phyloP scores from a whole-genome alignment of 2,113 vertebrate genomes.

The Sebastes fasciatus region DNA sequence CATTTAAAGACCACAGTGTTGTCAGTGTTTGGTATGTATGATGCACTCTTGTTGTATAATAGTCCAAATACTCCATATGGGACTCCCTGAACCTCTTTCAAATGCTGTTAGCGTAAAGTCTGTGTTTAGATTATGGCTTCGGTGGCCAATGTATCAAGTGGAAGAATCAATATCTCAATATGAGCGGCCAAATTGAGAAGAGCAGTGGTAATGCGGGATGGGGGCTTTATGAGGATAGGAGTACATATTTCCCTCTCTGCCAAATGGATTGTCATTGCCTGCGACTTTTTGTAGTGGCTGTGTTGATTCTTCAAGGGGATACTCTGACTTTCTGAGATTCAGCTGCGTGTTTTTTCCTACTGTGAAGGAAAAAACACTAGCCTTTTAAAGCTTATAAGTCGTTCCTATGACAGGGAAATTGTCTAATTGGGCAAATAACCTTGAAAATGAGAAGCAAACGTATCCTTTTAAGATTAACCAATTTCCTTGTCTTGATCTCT shows the following conservation, averaged over 20 bases:
- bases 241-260: slow-evolving; percentile 51
- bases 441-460: slow-evolving; percentile 36
- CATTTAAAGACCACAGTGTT: background rate
- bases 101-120: slow-evolving; percentile 30
- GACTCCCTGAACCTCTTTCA: slow-evolving; percentile 29
- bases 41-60: background rate
- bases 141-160: slow-evolving; percentile 51
- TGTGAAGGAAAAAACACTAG: background rate
- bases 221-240: slow-evolving; percentile 36
- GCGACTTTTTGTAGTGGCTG: slow-evolving; percentile 42
- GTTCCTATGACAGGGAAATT: background rate
- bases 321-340: slow-evolving; percentile 49
- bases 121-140: slow-evolving; percentile 51
- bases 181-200: slow-evolving; percentile 58
- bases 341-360: slow-evolving; percentile 26
- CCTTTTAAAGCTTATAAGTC: slow-evolving; percentile 2
- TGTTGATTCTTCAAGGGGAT: slow-evolving; percentile 58
- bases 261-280: slow-evolving; percentile 48
- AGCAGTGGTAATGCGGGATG: slow-evolving; percentile 51
- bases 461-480: slow-evolving; percentile 28
- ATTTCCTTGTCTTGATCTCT: slow-evolving; percentile 45
- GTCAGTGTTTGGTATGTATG: background rate
- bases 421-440: slow-evolving; percentile 11
- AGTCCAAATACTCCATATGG: slow-evolving; percentile 1
- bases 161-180: slow-evolving; percentile 72